These are phyloP conservation scores for Bellardia bayeri DNA, from an alignment of 2,888 invertebrate species.

Conservation along the genomic window DNA sequence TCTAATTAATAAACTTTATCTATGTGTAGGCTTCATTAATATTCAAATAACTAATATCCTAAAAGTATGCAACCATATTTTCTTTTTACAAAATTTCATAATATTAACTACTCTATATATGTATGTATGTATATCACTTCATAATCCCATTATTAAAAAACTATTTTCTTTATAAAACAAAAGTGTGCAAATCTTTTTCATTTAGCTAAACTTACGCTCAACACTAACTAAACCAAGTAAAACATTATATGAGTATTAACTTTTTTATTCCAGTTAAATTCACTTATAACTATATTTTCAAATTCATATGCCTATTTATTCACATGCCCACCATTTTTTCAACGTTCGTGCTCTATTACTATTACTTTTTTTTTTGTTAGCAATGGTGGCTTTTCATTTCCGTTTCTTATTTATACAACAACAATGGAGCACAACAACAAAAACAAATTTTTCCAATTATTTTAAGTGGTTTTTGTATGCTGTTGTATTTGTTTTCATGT, in stretches of 20 bases:
- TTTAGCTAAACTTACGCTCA: constrained; percentile 24
- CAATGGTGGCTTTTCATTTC: constrained; percentile 61
- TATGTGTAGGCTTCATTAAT: constrained; percentile 2
- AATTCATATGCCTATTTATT: constrained; percentile 34
- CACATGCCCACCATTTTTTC: constrained; percentile 38
- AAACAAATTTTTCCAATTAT: constrained; percentile 69
- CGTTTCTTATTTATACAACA: constrained; percentile 47
- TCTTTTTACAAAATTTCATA: neutral
- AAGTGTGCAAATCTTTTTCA: constrained; percentile 53
- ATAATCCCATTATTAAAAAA: constrained; percentile 48
- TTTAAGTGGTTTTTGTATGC: constrained; percentile 71
- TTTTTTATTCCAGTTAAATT: constrained; percentile 25
- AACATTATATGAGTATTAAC: constrained; percentile 36
- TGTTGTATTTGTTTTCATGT: constrained; percentile 55
- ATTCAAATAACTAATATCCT: constrained; percentile 5
- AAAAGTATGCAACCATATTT: constrained; percentile 11
- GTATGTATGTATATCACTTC: constrained; percentile 22
- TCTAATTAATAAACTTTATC: constrained; percentile 25
- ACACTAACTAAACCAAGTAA: constrained; percentile 10
- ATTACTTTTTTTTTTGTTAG: constrained; percentile 33
- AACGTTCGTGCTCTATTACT: constrained; percentile 48
- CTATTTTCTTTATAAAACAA: constrained; percentile 25
- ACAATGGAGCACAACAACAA: constrained; percentile 40
- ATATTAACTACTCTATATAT: constrained; percentile 5
- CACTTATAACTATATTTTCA: constrained; percentile 33